Conservation (phyloP, 2,888 invertebrate species). For the Cylloceria caligata region DNA sequence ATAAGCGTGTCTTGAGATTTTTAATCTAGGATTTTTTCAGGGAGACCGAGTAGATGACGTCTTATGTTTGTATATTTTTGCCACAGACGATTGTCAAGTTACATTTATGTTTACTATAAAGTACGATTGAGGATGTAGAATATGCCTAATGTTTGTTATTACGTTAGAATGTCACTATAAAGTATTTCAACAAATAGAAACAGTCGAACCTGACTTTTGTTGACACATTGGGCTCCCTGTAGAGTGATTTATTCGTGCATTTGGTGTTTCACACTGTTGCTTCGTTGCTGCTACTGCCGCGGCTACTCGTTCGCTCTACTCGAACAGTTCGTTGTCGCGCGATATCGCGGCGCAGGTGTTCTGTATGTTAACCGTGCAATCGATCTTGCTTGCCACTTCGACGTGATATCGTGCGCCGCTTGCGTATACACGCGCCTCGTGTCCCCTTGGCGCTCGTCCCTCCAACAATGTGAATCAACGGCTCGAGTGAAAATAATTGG, state of each 20-base stretch:
- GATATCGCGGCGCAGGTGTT: conserved; percentile 42
- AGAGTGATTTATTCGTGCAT: conserved; percentile 30
- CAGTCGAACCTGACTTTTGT: conserved; percentile 6
- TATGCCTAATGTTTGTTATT: too few relatives aligned
- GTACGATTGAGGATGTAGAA: too few relatives aligned
- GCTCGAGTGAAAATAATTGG: conserved; percentile 80
- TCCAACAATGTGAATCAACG: conserved; percentile 68
- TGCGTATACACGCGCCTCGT: conserved; percentile 5
- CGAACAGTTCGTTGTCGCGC: conserved; percentile 49
- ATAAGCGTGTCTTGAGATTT: too few relatives aligned
- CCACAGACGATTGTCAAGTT: too few relatives aligned
- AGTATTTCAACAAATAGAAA: conserved; percentile 19
- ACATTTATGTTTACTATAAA: neutral
- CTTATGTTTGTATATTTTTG: too few relatives aligned
- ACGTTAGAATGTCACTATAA: neutral
- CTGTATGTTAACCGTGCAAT: conserved; percentile 45
- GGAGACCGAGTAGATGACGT: too few relatives aligned
- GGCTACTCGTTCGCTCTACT: conserved; percentile 39
- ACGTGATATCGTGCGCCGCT: conserved; percentile 21
- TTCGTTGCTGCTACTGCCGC: neutral
- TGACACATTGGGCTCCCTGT: conserved; percentile 10
- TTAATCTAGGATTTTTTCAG: too few relatives aligned
- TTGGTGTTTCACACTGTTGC: conserved; percentile 22
- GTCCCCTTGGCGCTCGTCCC: conserved; percentile 17
- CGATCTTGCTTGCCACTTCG: conserved; percentile 53